Evolutionary conservation across 2,797 vertebrate species (phyloP).

Genomic region (Salarias fasciatus): DNA sequence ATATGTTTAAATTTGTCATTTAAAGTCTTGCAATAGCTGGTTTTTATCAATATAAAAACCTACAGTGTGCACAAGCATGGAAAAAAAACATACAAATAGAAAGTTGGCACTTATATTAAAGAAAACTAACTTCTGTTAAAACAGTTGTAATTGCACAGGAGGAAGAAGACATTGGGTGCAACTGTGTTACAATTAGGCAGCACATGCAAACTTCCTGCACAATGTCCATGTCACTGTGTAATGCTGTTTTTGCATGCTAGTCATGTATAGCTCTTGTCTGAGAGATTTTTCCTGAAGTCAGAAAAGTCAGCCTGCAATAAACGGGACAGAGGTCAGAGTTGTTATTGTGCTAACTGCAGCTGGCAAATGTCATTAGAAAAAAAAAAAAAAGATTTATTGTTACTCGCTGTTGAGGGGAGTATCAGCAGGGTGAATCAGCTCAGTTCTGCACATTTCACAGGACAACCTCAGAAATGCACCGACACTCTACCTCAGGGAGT

Average conservation of each 20-base stretch:
- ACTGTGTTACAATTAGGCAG: background rate
- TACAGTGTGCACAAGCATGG: no score
- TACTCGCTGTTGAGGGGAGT: slow-evolving; percentile 7
- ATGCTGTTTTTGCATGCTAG: background rate
- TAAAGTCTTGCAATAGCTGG: no score
- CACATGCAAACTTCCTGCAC: no score
- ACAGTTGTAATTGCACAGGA: no score
- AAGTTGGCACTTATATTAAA: no score
- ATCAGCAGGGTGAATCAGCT: slow-evolving; percentile 3
- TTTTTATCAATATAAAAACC: no score
- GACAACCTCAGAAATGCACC: slow-evolving; percentile 1
- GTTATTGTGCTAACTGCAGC: slow-evolving; percentile 20
- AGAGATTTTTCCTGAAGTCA: no score
- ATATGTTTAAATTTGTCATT: slow-evolving; percentile 20
- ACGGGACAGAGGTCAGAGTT: slow-evolving; percentile 36
- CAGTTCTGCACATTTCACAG: background rate
- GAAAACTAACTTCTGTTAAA: no score
- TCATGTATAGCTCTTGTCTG: background rate
- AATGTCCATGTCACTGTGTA: no score
- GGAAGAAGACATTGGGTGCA: no score
- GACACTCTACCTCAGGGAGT: background rate
- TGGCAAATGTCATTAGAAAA: slow-evolving; percentile 9
- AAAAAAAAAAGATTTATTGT: slow-evolving; percentile 11
- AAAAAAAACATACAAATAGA: no score
- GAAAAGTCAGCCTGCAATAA: background rate